These are phyloP conservation scores for Microchirus variegatus DNA, from an alignment of 2,797 vertebrate genomes.

Conservation along the genomic window DNA sequence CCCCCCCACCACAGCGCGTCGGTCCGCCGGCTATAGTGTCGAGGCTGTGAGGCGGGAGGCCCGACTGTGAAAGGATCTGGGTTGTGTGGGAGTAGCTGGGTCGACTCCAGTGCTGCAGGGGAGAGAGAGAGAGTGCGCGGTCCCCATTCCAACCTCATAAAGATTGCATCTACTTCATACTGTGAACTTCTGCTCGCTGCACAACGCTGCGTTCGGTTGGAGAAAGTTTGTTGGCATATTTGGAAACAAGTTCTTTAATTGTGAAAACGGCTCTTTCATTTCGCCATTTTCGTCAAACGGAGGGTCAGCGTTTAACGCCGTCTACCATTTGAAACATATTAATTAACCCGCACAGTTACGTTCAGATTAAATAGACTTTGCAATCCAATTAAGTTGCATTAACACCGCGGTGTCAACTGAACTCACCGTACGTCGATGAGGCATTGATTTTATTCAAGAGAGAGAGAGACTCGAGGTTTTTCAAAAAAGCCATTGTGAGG, in stretches of 20 bases:
- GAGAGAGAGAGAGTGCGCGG: constrained; percentile 69
- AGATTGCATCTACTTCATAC: constrained; percentile 53
- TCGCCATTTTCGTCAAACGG: background rate
- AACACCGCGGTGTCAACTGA: constrained; percentile 42
- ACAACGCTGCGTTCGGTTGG: constrained; percentile 43
- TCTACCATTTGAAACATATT: constrained; percentile 30
- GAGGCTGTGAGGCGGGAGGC: constrained; percentile 56
- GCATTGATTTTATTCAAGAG: constrained; percentile 56
- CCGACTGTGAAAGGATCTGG: constrained; percentile 70
- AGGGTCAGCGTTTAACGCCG: constrained; percentile 13
- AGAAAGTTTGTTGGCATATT: constrained; percentile 47
- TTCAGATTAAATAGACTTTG: constrained; percentile 63
- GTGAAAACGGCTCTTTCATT: constrained; percentile 2
- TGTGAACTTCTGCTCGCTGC: constrained; percentile 64
- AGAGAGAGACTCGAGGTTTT: constrained; percentile 36
- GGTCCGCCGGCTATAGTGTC: constrained; percentile 52
- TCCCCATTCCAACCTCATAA: constrained; percentile 57
- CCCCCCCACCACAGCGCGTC: constrained; percentile 42
- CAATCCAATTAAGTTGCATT: constrained; percentile 66
- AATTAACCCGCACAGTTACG: constrained; percentile 38
- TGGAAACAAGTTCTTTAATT: constrained; percentile 4
- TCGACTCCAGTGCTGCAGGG: constrained; percentile 70
- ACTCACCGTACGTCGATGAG: constrained; percentile 45
- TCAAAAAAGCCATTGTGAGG: constrained; percentile 46
- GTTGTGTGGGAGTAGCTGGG: constrained; percentile 76